Evolutionary conservation across 2,113 vertebrate genomes (phyloP), one percentile per base, ranked within the genome.

Genomic region (Xiphophorus maculatus): DNA sequence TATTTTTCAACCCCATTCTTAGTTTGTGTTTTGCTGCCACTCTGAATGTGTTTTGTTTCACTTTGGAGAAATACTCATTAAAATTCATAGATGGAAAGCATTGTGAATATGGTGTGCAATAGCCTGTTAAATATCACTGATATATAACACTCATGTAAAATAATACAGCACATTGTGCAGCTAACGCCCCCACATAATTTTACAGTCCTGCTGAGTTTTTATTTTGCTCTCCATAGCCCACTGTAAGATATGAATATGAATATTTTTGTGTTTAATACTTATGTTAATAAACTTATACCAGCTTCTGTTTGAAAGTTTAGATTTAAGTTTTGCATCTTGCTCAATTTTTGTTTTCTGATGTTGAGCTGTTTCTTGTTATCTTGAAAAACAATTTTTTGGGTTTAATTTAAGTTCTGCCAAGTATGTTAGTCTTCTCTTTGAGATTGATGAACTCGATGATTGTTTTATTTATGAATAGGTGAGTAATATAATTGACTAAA

Each of bases 121-220:
- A 77, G 79, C 75, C 65, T 78, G 78, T 74, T 54, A 69, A 69
- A 86, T 71, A 74, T 79, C 28, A 13, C 69, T 87, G 80, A 76
- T 79, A 33, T 61, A 29, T 70, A 71, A 74, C 82, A 66, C 73
- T 80, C 48, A 44, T 78, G 83, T 80, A 74, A 71, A 73, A 77
- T 81, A 91, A 87, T 74, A 72, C 83, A 75, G 76, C 73, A 77
- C 81, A 70, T 78, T 84, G 80, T 88, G 88, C 87, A 74, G 73
- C 66, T 48, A 33, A 84, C 88, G 13, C 88, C 90, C 85, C 85
- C 87, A 83, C 85, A 1, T 77, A 0, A 33, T 40, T 81, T 79
- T 76, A 82, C 81, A 76, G 67, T 73, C 81, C 73, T 61, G 64
- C 76, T 69, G 77, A 86, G 82, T 83, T 87, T 73, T 74, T 74